Base-by-base conservation (phyloP, 2,888 invertebrate genomes). In the Agriotes lineatus region DNA sequence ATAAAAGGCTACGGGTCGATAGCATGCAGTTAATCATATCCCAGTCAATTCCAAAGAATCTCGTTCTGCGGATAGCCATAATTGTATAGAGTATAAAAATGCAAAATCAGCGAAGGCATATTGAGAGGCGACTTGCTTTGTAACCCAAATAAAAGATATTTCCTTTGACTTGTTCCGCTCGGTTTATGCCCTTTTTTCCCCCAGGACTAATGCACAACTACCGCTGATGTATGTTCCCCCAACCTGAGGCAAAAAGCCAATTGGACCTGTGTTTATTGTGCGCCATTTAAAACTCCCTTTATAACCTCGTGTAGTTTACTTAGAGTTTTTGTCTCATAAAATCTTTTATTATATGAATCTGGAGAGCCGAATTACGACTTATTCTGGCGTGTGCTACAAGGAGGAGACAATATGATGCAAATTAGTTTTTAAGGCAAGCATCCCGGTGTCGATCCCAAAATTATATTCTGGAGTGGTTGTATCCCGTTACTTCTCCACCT, bases 171-270 rank as follows among this genome's bases (percentile, higher is more conserved):
- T 60, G 58, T 54, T 69, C 35, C 16, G 35, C 37, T 64, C 35
- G 18, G 59, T 60, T 64, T 68, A 61, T 67, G 50, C 33, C 54
- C 52, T 56, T 65, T 39, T 20, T 42, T 69, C 64, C 68, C 64
- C 35, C 12, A 59, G 64, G 69, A 64, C 33, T 48, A 69, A 69
- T 68, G 59, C 45, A 64, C 61, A 67, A 59, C 68, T 54, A 45
- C 61, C 18, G 14, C 37, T 54, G 64, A 69, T 69, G 64, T 64
- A 59, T 64, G 59, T 69, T 37, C 30, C 35, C 48, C 25, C 52
- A 60, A 56, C 52, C 45, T 45, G 35, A 69, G 56, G 57, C 52
- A 59, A 64, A 59, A 60, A 58, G 20, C 16, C 62, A 62, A 67
- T 68, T 57, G 56, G 57, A 63, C 50, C 45, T 39, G 48, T 63